Evolutionary conservation across 2,797 vertebrate species (phyloP).

Genomic region (Galagoides demidoff): DNA sequence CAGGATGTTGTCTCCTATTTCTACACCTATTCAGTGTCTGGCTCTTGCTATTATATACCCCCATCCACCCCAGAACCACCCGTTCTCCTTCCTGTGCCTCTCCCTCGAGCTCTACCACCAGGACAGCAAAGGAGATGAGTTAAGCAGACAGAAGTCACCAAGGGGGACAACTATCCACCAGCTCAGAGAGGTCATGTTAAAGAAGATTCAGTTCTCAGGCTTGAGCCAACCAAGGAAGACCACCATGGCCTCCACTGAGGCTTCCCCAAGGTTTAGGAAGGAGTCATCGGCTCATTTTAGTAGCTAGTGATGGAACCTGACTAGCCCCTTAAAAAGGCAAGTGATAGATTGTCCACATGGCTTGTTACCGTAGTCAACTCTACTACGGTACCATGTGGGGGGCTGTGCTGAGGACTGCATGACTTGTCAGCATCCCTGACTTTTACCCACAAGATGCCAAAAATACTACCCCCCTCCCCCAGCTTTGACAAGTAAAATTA

Average conservation of each 20-base stretch:
- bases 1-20: not conserved
- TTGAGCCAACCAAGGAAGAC: not conserved
- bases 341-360: not conserved
- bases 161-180: not conserved
- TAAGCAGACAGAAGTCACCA: not conserved
- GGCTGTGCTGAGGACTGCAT: not conserved
- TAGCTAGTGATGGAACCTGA: not conserved
- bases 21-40: not conserved
- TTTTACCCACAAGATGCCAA: not conserved
- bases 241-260: not conserved
- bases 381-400: not conserved
- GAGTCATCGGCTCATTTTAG: not conserved
- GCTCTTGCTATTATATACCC: not conserved
- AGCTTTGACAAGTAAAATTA: not conserved
- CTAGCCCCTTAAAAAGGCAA: not conserved
- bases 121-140: not conserved
- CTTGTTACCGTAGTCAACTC: not conserved
- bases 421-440: not conserved
- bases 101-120: not conserved
- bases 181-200: not conserved
- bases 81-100: not conserved
- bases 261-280: not conserved
- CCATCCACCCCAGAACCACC: fast-evolving
- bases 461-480: not conserved
- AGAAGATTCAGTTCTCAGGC: not conserved